Base-by-base conservation (phyloP, 2,113 vertebrate species). In the Nothoprocta perdicaria region DNA sequence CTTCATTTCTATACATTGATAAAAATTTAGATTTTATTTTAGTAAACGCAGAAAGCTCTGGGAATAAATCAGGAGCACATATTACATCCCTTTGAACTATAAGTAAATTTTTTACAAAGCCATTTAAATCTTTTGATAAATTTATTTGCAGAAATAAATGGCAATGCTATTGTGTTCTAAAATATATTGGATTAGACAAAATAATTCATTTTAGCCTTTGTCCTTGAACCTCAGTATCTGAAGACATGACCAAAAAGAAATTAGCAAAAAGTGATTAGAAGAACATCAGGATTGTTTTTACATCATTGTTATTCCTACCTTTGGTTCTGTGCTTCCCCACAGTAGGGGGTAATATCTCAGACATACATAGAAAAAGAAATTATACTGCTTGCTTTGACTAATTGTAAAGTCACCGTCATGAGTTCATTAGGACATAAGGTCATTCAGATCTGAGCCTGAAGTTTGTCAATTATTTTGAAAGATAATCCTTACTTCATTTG, bases 361-460 rank as follows among this genome's bases (percentile, higher is more conserved):
- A 63, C 31, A 29, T 3, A 61, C 4, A 69, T 38, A 86, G 52
- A 84, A 91, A 84, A 65, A 76, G 88, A 91, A 92, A 81, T 61
- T 63, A 31, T 22, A 31, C 15, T 88, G 80, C 78, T 95, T 95
- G 58, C 78, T 93, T 95, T 93, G 93, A 66, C 74, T 88, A 72
- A 8, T 26, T 90, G 73, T 79, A 41, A 84, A 79, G 53, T 40
- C 40, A 78, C 3, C 48, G 69, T 61, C 77, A 48, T 79, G 80
- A 88, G 58, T 35, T 92, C 88, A 88, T 86, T 45, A 80, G 66
- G n/a, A 92, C 52, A 78, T 94, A 95, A 94, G 77, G 43, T 48
- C 29, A 68, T 90, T 95, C 88, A 95, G 90, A 93, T 90, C 90
- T 88, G 62, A 72, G 66, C 66, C 45, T 68, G 61, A 72, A 52